A percentile compares a stretch with the other conserved stretches of the same genome.
phyloP scores from a whole-genome alignment of 1,140 invertebrate genomes.

The Tachypleus tridentatus region DNA sequence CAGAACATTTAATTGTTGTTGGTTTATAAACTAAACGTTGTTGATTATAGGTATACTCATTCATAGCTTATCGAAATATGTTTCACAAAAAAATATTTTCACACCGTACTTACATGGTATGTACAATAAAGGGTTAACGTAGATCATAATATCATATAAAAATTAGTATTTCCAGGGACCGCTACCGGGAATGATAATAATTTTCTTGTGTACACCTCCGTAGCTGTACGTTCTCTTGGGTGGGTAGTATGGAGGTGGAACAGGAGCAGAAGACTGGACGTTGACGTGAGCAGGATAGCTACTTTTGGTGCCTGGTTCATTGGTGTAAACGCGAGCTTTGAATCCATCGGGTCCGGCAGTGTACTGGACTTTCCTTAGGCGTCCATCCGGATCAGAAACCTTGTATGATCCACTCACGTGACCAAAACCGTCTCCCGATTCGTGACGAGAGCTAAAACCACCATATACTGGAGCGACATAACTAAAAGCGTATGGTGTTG shows the following conservation, averaged over 20 bases:
- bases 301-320: slow-evolving; percentile 13
- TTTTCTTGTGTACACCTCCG: no score
- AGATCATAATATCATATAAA: no score
- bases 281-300: slow-evolving; percentile 10
- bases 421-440: slow-evolving; percentile 3
- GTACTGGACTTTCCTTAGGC: slow-evolving; percentile 7
- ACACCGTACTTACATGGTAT: no score
- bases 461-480: slow-evolving; percentile 6
- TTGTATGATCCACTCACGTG: slow-evolving; percentile 8
- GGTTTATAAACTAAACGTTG: no score
- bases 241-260: neutral
- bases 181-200: no score
- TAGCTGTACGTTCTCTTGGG: no score
- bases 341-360: slow-evolving; percentile 1
- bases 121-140: no score
- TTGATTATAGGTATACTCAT: no score
- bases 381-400: slow-evolving; percentile 1
- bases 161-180: no score
- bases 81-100: no score
- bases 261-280: slow-evolving; percentile 8
- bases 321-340: slow-evolving; percentile 8
- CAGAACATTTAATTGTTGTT: no score
- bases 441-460: slow-evolving; percentile 7
- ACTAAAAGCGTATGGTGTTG: slow-evolving; percentile 8
- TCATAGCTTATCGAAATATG: no score